Conservation (phyloP, 2,797 vertebrate species). For the Cottoperca gobio region DNA sequence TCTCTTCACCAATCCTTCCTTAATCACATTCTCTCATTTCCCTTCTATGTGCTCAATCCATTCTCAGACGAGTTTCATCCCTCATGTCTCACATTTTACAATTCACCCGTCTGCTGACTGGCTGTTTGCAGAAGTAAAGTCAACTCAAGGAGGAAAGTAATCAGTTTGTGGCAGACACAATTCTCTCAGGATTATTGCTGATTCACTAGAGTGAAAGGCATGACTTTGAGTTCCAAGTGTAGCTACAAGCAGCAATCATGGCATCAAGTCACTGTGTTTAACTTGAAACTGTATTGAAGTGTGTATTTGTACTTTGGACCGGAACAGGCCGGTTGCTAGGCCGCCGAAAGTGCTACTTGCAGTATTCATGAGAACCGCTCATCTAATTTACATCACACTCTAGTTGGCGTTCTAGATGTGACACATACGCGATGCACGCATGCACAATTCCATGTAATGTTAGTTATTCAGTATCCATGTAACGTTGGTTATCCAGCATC, state of each 20-base stretch:
- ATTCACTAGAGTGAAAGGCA: slow-evolving; percentile 18
- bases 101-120: slow-evolving; percentile 17
- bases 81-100: slow-evolving; percentile 7
- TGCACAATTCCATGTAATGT: too few species aligned
- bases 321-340: too few species aligned
- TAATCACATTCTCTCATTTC: slow-evolving; percentile 33
- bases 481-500: too few species aligned
- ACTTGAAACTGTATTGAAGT: not conserved
- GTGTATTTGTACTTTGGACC: too few species aligned
- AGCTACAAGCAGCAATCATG: not conserved
- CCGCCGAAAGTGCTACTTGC: too few species aligned
- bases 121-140: slow-evolving; percentile 34
- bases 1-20: slow-evolving; percentile 16
- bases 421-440: too few species aligned
- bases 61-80: not conserved
- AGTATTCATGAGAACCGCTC: too few species aligned
- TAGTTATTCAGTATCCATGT: too few species aligned
- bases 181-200: slow-evolving; percentile 32
- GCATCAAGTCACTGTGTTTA: not conserved
- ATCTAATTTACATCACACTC: too few species aligned
- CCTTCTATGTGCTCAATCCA: not conserved
- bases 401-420: too few species aligned
- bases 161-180: slow-evolving; percentile 3
- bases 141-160: slow-evolving; percentile 38
- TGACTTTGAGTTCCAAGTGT: slow-evolving; percentile 3